phyloP scores from a whole-genome alignment of 1,140 invertebrate species.

The Hyles euphorbiae region DNA sequence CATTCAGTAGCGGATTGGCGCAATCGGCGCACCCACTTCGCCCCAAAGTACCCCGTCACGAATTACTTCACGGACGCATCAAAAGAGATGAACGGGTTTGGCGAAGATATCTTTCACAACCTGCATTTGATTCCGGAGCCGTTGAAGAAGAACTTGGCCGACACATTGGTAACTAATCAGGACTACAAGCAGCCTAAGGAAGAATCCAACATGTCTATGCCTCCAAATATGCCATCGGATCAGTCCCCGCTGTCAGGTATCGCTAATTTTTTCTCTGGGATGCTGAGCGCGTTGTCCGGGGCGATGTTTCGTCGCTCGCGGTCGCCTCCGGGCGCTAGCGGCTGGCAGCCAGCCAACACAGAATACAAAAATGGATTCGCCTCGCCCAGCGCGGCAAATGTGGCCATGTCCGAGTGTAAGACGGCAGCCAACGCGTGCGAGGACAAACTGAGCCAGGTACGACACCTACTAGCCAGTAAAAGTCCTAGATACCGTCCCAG shows the following conservation, averaged over 20 bases:
- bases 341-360: conserved; percentile 44
- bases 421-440: conserved; percentile 36
- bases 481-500: conserved; percentile 11
- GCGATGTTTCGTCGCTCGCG: conserved; percentile 42
- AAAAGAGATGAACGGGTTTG: conserved; percentile 38
- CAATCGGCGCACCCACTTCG: conserved; percentile 39
- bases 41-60: conserved; percentile 33
- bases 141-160: conserved; percentile 56
- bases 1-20: conserved; percentile 42
- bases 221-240: conserved; percentile 12
- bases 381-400: conserved; percentile 22
- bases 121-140: conserved; percentile 50
- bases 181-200: conserved; percentile 14
- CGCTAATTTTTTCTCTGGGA: conserved; percentile 45
- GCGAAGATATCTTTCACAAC: conserved; percentile 39
- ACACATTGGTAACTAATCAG: conserved; percentile 41
- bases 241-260: conserved; percentile 33
- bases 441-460: conserved; percentile 44
- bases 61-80: conserved; percentile 45
- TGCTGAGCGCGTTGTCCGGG: conserved; percentile 40
- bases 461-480: conserved; percentile 21
- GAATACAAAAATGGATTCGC: conserved; percentile 48
- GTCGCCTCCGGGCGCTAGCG: conserved; percentile 34
- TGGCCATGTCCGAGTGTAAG: conserved; percentile 35
- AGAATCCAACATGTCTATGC: background rate